phyloP scores from a whole-genome alignment of 53 echinoderm and acorn worm species.

The Stichopus horrens region DNA sequence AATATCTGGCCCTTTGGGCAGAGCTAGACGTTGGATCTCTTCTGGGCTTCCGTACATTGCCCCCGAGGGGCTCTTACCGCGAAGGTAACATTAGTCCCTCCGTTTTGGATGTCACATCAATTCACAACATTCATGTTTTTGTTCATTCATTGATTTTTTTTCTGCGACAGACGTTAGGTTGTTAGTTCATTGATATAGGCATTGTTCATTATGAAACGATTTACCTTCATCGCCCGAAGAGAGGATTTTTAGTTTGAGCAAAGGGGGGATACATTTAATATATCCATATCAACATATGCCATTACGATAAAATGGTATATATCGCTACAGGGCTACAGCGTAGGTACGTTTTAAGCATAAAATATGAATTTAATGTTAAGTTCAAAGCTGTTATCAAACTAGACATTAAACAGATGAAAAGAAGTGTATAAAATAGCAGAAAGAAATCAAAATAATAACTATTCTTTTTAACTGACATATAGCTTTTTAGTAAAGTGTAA shows the following conservation, averaged over 20 bases:
- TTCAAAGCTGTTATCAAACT: no score
- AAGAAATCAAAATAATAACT: no score
- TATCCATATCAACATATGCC: background rate
- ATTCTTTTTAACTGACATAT: background rate
- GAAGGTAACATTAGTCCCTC: background rate
- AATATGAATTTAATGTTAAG: no score
- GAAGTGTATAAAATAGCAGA: no score
- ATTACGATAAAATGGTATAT: no score
- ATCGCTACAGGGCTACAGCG: no score
- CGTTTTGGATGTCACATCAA: background rate
- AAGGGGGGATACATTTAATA: conserved; percentile 3
- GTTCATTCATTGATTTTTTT: background rate
- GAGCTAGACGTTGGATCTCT: background rate
- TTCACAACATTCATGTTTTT: conserved; percentile 7
- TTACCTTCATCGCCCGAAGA: background rate
- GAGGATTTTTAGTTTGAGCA: background rate
- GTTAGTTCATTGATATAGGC: background rate
- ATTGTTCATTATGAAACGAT: background rate
- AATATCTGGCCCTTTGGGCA: no score
- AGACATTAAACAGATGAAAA: no score
- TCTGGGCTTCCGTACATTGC: background rate
- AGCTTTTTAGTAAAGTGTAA: no score
- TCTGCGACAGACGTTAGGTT: conserved; percentile 1
- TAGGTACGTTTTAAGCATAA: no score
- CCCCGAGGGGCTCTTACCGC: background rate